phyloP scores from a whole-genome alignment of 2,797 vertebrate species.

The Sebastes umbrosus region DNA sequence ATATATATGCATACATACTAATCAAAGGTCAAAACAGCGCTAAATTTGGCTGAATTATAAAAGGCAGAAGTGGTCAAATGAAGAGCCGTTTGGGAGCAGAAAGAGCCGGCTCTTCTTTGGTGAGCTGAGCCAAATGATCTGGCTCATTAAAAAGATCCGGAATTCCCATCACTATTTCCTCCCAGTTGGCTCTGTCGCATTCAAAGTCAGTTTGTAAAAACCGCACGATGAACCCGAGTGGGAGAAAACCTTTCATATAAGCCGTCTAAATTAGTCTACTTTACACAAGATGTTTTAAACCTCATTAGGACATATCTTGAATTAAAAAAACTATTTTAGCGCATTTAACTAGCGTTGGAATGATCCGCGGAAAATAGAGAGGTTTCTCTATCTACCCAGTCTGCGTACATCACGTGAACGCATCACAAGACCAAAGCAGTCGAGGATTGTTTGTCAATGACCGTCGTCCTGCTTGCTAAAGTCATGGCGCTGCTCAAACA shows the following conservation, averaged over 20 bases:
- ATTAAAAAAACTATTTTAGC: not conserved
- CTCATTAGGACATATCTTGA: not conserved
- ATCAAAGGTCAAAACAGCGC: too few relatives aligned
- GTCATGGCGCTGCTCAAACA: slow-evolving; percentile 81
- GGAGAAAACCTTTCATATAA: not conserved
- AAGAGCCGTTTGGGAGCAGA: too few relatives aligned
- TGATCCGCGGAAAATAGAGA: accelerated
- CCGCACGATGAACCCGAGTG: accelerated
- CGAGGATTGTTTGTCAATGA: slow-evolving; percentile 54
- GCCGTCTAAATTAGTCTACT: not conserved
- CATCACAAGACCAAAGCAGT: slow-evolving; percentile 56
- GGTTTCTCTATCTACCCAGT: not conserved
- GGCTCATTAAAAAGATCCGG: accelerated
- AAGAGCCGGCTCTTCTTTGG: too few relatives aligned
- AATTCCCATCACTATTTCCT: too few relatives aligned
- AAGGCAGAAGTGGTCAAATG: too few relatives aligned
- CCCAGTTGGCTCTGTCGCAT: not conserved
- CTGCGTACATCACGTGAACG: not conserved
- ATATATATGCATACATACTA: too few relatives aligned
- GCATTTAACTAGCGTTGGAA: not conserved
- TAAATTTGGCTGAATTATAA: too few relatives aligned
- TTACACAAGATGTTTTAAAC: not conserved
- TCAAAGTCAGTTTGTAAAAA: not conserved
- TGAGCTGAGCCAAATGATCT: too few relatives aligned
- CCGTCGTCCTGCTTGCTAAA: slow-evolving; percentile 32